phyloP scores from a whole-genome alignment of 2,113 vertebrate genomes.

The Sinocyclocheilus rhinocerous region DNA sequence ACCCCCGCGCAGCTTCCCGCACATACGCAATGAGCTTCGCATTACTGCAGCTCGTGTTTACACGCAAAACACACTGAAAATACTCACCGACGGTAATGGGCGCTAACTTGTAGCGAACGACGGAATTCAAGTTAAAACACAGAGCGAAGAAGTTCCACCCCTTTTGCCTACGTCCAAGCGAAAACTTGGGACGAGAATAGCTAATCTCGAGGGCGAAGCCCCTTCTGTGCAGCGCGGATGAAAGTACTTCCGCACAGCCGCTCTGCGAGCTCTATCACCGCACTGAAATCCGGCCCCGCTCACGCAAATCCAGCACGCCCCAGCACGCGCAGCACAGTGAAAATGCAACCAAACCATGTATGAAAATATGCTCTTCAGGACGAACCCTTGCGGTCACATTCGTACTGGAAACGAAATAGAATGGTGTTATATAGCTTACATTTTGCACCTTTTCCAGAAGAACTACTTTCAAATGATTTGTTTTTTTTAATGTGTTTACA shows the following conservation, averaged over 20 bases:
- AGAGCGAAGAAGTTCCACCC: slow-evolving; percentile 51
- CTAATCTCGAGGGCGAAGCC: slow-evolving; percentile 60
- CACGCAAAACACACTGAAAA: slow-evolving; percentile 46
- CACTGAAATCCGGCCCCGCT: slow-evolving; percentile 68
- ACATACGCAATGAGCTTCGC: slow-evolving; percentile 56
- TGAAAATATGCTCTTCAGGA: slow-evolving; percentile 45
- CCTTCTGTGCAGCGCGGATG: slow-evolving; percentile 68
- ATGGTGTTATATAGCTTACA: neutral
- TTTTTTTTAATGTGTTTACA: too few relatives aligned
- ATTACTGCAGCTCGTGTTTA: slow-evolving; percentile 55
- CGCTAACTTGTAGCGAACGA: slow-evolving; percentile 39
- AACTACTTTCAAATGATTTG: neutral
- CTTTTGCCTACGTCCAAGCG: slow-evolving; percentile 47
- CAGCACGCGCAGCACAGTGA: slow-evolving; percentile 50
- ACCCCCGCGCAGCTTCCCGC: slow-evolving; percentile 75
- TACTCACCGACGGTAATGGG: slow-evolving; percentile 57
- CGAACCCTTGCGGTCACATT: neutral
- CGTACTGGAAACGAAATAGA: neutral
- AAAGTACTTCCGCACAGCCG: slow-evolving; percentile 78
- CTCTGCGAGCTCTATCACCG: slow-evolving; percentile 63
- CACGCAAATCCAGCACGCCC: slow-evolving; percentile 64
- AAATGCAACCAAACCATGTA: slow-evolving; percentile 54
- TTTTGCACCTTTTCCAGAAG: neutral
- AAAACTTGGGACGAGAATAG: slow-evolving; percentile 61
- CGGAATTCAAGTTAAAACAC: slow-evolving; percentile 31